Conservation (phyloP, 2,797 vertebrate genomes). For the Coluber constrictor region DNA sequence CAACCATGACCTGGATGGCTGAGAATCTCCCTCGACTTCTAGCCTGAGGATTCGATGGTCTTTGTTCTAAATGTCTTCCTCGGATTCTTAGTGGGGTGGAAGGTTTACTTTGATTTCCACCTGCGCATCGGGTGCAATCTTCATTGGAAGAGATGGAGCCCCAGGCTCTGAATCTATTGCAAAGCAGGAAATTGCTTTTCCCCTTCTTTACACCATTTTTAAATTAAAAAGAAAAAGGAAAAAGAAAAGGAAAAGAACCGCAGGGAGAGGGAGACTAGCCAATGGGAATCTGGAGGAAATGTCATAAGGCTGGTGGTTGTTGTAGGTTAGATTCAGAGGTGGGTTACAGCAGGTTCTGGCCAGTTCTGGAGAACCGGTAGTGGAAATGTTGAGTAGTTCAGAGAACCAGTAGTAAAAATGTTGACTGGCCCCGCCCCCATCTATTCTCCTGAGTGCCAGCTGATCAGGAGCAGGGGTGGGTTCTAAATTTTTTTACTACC, state of each 20-base stretch:
- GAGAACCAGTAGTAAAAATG: too few species aligned
- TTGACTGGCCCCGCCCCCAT: too few species aligned
- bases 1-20: too few species aligned
- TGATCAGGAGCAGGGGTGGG: too few species aligned
- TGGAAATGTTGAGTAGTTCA: too few species aligned
- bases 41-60: background rate
- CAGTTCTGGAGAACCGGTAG: too few species aligned
- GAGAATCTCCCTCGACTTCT: background rate
- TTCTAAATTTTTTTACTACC: too few species aligned
- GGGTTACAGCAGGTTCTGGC: too few species aligned
- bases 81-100: accelerated
- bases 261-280: background rate
- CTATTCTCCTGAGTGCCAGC: too few species aligned
- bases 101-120: too few species aligned
- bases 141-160: background rate
- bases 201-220: background rate
- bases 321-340: background rate
- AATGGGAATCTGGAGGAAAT: background rate
- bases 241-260: background rate
- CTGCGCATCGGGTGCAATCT: background rate
- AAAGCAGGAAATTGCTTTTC: background rate
- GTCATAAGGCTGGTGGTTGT: background rate
- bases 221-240: background rate
- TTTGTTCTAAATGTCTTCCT: background rate
- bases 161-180: background rate